Percentiles rank a stretch among this genome's conserved stretches.
These are phyloP conservation scores for Drosophila pseudoobscura DNA, from an alignment of 1,140 invertebrate genomes.

Conservation along the genomic window DNA sequence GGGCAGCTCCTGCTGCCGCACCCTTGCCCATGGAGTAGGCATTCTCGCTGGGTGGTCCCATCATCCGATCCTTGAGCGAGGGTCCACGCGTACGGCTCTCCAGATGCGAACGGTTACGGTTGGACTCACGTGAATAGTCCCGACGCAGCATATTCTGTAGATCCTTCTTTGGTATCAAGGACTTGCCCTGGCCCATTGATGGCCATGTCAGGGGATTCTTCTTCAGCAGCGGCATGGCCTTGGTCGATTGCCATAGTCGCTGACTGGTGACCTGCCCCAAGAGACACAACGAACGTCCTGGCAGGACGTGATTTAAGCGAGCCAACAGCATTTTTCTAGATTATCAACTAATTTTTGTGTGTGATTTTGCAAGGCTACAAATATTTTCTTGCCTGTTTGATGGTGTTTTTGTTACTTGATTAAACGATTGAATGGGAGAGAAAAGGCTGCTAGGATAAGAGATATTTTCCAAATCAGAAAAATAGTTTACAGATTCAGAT, in stretches of 20 bases:
- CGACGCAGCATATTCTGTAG: conserved; percentile 20
- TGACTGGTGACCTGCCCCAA: conserved; percentile 12
- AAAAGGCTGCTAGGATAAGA: no score
- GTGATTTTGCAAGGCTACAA: neutral
- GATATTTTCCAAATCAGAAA: no score
- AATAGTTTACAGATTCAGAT: no score
- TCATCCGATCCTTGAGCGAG: conserved; percentile 70
- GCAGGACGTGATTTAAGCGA: conserved; percentile 35
- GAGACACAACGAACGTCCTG: conserved; percentile 35
- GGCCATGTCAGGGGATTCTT: neutral
- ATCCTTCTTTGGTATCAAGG: conserved; percentile 4
- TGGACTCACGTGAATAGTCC: conserved; percentile 48
- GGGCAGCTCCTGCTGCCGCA: conserved; percentile 93
- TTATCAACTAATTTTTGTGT: no score
- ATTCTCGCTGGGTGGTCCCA: conserved; percentile 77
- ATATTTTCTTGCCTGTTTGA: neutral
- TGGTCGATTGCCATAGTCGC: conserved; percentile 38
- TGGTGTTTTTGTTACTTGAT: neutral
- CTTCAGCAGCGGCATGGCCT: conserved; percentile 2
- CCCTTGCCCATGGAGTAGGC: conserved; percentile 94
- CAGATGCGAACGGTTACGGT: conserved; percentile 46
- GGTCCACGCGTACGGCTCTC: conserved; percentile 39
- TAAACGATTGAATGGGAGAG: neutral
- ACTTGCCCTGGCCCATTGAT: neutral
- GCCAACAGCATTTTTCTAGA: conserved; percentile 52